phyloP scores from a whole-genome alignment of 2,113 vertebrate species.

The Tympanuchus pallidicinctus region DNA sequence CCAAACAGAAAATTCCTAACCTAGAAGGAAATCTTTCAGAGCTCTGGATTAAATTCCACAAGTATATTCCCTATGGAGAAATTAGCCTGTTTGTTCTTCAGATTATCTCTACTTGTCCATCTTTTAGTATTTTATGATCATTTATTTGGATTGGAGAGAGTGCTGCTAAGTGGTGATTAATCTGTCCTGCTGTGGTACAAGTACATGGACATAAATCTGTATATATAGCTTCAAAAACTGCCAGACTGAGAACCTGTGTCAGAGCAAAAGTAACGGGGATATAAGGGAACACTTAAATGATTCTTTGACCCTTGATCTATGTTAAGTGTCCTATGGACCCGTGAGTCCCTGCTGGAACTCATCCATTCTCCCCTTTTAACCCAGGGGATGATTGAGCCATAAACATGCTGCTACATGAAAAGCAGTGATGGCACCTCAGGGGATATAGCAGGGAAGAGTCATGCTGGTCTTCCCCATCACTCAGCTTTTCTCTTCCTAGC shows the following conservation, averaged over 20 bases:
- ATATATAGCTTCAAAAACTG: neutral
- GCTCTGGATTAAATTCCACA: neutral
- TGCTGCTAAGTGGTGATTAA: neutral
- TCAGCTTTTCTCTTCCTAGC: neutral
- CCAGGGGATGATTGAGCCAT: neutral
- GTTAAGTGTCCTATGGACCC: neutral
- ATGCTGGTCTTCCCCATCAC: neutral
- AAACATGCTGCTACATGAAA: neutral
- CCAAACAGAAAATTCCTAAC: neutral
- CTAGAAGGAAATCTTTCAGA: neutral
- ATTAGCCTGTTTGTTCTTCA: slow-evolving; percentile 14
- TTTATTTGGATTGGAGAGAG: neutral
- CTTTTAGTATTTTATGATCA: neutral
- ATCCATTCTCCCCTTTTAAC: neutral
- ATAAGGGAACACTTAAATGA: neutral
- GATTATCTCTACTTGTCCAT: neutral
- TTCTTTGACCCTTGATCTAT: neutral
- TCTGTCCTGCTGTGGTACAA: neutral
- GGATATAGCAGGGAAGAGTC: neutral
- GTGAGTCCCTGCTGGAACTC: neutral
- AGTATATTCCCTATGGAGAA: neutral
- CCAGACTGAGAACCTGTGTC: neutral
- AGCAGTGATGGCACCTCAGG: neutral
- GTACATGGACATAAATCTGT: neutral
- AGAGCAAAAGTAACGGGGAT: neutral